Evolutionary conservation across 2,888 invertebrate species (phyloP), one percentile per base, ranked within the genome.

Genomic region (Lasiommata megera): DNA sequence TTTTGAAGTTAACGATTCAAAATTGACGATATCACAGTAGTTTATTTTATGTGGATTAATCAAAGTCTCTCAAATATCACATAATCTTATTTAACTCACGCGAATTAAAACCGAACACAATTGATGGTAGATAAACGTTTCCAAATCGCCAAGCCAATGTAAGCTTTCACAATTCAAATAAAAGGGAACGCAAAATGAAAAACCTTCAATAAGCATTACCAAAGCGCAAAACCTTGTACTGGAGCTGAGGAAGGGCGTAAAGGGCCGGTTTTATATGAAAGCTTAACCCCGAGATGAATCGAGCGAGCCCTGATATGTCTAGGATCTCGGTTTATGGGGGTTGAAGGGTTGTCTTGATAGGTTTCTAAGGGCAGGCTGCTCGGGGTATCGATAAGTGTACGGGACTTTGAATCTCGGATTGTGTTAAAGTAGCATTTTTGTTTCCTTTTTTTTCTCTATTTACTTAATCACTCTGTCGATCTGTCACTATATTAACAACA

Each of bases 321-420:
- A 69, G 66, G 68, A 62, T 67, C 70, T 65, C 70, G 71, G 68
- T 80, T 82, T 82, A 83, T 78, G 67, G 69, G 64, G 62, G 70
- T 70, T 69, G 74, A 76, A 74, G 72, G 79, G 79, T 76, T 71
- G 67, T 62, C 68, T 72, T 79, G 80, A 80, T 82, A 77, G 76
- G 72, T 71, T 68, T 56, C 54, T 47, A 60, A 66, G 67, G 63
- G 64, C 53, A 55, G 64, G 5, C 23, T 17, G 1, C 46, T 38
- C 51, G 40, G 23, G 34, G 5, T 61, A 55, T 66, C 58, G 63
- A 63, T 63, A 52, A 63, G 17, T 12, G 28, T 1, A 7, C 9
- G 47, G 11, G 6, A 34, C n/a, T 11, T 34, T 34, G 34, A 34
- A 11, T 34, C 11, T 34, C 11, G 34, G 23, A 23, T 5, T 3